These are phyloP conservation scores for Tigriopus californicus DNA, from an alignment of 2,888 invertebrate species.

Conservation along the genomic window DNA sequence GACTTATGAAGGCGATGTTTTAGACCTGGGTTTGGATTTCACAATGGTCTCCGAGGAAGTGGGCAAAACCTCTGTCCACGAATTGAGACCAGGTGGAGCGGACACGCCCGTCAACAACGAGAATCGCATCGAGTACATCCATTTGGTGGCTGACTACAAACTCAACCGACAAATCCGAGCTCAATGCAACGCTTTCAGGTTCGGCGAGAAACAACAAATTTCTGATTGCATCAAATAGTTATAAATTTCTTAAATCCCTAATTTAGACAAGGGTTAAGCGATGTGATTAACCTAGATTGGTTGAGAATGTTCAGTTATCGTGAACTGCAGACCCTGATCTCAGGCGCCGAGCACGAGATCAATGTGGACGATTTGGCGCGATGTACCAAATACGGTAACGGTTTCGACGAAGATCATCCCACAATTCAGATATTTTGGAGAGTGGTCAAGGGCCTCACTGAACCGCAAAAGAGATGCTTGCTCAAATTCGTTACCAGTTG, in stretches of 20 bases:
- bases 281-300: conserved; percentile 80
- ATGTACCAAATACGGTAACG: conserved; percentile 72
- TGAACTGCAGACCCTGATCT: conserved; percentile 88
- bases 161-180: conserved; percentile 57
- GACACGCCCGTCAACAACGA: conserved; percentile 74
- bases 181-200: conserved; percentile 20
- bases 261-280: conserved; percentile 41
- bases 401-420: conserved; percentile 27
- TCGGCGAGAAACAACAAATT: no score
- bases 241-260: neutral
- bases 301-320: conserved; percentile 80
- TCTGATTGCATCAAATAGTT: no score
- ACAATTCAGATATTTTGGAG: conserved; percentile 68
- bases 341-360: conserved; percentile 82
- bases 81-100: conserved; percentile 72
- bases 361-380: conserved; percentile 69
- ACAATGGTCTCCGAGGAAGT: conserved; percentile 73
- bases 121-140: conserved; percentile 90
- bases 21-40: conserved; percentile 53
- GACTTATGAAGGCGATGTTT: conserved; percentile 20
- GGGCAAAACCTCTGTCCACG: conserved; percentile 69
- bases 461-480: conserved; percentile 62
- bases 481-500: conserved; percentile 97
- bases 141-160: conserved; percentile 86
- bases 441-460: conserved; percentile 59